Conservation (phyloP, 2,113 vertebrate genomes). For the Dipodomys spectabilis region DNA sequence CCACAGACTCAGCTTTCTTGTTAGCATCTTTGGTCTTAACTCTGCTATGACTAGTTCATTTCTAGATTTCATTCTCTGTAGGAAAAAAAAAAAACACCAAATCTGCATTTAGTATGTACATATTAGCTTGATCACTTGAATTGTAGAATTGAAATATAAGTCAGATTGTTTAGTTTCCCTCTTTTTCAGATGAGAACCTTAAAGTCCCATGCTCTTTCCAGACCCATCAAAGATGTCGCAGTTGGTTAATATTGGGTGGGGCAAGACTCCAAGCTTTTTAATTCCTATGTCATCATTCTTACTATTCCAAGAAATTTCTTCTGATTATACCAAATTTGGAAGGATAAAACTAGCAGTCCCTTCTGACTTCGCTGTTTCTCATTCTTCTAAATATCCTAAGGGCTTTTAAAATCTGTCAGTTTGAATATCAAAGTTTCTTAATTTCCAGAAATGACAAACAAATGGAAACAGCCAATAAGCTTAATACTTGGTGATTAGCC, state of each 20-base stretch:
- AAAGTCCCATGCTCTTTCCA: neutral
- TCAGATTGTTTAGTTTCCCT: constrained; percentile 19
- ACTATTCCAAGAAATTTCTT: neutral
- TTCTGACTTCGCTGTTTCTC: constrained; percentile 46
- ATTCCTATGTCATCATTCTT: neutral
- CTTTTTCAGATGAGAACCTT: neutral
- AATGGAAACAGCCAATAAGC: constrained; percentile 31
- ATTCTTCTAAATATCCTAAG: constrained; percentile 45
- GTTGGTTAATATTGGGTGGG: constrained; percentile 7
- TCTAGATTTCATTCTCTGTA: constrained; percentile 1
- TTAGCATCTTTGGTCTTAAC: neutral
- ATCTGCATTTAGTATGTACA: neutral
- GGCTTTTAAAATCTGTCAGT: constrained; percentile 34
- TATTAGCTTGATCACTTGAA: neutral
- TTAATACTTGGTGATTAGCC: constrained; percentile 30
- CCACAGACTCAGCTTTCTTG: constrained; percentile 12
- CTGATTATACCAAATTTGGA: constrained; percentile 43
- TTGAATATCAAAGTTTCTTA: constrained; percentile 55
- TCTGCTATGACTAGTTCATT: neutral
- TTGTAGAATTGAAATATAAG: constrained; percentile 17
- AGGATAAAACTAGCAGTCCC: constrained; percentile 31
- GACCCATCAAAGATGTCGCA: neutral
- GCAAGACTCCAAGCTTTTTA: neutral
- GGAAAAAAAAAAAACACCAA: neutral
- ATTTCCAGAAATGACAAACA: constrained; percentile 21